These are phyloP conservation scores for Vimba vimba DNA, from an alignment of 2,113 vertebrate species.

Conservation along the genomic window DNA sequence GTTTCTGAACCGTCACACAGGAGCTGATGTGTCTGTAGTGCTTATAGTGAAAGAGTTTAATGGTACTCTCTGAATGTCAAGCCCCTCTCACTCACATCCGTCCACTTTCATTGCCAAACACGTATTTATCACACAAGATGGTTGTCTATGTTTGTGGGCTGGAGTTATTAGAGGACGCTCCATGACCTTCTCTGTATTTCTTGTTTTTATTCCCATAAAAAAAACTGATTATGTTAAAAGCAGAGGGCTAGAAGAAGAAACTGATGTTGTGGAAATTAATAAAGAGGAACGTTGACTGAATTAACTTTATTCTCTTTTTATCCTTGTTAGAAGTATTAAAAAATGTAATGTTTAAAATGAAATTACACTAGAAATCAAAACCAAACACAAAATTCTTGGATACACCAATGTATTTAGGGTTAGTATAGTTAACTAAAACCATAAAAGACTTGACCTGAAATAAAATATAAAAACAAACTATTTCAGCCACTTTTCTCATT, in stretches of 20 bases:
- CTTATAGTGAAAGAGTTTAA: neutral
- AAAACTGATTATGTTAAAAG: conserved; percentile 12
- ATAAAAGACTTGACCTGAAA: neutral
- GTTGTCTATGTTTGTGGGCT: conserved; percentile 14
- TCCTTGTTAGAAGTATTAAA: neutral
- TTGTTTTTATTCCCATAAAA: conserved; percentile 46
- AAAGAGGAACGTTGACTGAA: conserved; percentile 44
- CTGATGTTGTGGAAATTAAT: conserved; percentile 43
- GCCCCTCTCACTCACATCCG: neutral
- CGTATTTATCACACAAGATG: neutral
- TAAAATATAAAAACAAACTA: neutral
- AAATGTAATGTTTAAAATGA: neutral
- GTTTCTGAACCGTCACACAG: neutral
- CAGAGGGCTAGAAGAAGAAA: conserved; percentile 29
- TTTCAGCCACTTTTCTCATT: too few species aligned
- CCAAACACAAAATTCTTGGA: neutral
- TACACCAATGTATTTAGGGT: neutral
- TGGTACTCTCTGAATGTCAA: conserved; percentile 3
- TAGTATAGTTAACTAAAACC: neutral
- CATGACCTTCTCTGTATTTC: conserved; percentile 20
- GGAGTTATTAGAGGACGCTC: conserved; percentile 14
- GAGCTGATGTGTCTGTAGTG: neutral
- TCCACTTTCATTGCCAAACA: conserved; percentile 3
- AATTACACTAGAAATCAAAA: neutral
- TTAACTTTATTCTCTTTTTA: conserved; percentile 5